These are phyloP conservation scores for Capromys pilorides DNA, from an alignment of 2,797 vertebrate species.

Conservation along the genomic window DNA sequence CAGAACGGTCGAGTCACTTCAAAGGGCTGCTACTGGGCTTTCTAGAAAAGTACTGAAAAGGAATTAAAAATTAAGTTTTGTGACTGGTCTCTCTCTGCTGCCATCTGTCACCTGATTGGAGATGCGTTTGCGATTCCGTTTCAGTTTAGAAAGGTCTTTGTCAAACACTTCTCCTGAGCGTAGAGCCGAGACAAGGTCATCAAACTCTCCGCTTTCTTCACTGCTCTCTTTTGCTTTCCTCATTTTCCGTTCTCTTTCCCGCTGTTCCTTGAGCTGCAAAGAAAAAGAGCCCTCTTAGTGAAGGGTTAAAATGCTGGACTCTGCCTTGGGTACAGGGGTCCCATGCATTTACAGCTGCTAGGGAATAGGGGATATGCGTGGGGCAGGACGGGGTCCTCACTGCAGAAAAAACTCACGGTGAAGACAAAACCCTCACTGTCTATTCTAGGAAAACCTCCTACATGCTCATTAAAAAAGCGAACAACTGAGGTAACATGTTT, in stretches of 20 bases:
- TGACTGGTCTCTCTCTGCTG: conserved; percentile 94
- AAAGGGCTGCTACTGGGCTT: conserved; percentile 70
- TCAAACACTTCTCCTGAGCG: conserved; percentile 98
- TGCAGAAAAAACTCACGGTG: neutral
- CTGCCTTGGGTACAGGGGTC: neutral
- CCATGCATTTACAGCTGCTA: neutral
- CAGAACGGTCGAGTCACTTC: conserved; percentile 74
- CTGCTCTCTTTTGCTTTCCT: conserved; percentile 95
- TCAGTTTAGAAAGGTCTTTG: conserved; percentile 99
- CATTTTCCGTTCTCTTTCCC: conserved; percentile 94
- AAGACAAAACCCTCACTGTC: neutral
- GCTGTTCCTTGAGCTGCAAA: conserved; percentile 95
- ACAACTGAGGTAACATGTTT: neutral
- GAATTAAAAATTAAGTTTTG: conserved; percentile 96
- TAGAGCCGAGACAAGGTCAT: conserved; percentile 97
- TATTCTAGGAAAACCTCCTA: neutral
- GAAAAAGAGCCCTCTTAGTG: conserved; percentile 47
- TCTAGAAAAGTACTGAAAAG: conserved; percentile 59
- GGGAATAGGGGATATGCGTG: neutral
- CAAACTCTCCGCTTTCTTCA: conserved; percentile 97
- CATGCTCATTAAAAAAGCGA: neutral
- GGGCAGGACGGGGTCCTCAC: neutral
- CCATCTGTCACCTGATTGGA: conserved; percentile 92
- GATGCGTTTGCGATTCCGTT: conserved; percentile 97
- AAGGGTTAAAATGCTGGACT: neutral